Percentiles rank a stretch among this genome's conserved stretches.
These are phyloP conservation scores for Varroa destructor DNA, from an alignment of 1,140 invertebrate species.

Conservation along the genomic window DNA sequence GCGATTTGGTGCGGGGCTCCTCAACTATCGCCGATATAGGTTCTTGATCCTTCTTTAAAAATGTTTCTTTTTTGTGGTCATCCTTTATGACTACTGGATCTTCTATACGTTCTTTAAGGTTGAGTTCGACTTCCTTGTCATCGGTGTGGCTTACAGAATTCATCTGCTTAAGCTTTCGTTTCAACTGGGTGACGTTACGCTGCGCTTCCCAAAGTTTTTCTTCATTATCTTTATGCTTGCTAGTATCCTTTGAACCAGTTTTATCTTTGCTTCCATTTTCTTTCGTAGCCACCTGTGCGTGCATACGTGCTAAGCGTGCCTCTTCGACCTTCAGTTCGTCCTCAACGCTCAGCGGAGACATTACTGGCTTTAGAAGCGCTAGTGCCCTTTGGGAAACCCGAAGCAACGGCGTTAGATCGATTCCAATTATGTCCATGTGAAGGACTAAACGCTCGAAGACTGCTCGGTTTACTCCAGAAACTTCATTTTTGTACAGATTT, in stretches of 20 bases:
- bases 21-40: too few relatives aligned
- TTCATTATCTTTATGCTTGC: neutral
- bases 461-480: conserved; percentile 12
- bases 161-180: conserved; percentile 9
- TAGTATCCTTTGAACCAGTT: neutral
- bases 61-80: too few relatives aligned
- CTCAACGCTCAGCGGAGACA: neutral
- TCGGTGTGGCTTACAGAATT: neutral
- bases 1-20: too few relatives aligned
- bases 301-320: conserved; percentile 9
- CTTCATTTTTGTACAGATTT: conserved; percentile 19
- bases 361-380: conserved; percentile 2
- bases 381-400: neutral
- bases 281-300: neutral
- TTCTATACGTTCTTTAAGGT: conserved; percentile 6
- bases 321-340: conserved; percentile 24
- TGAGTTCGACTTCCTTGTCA: conserved; percentile 6
- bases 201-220: conserved; percentile 25
- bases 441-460: conserved; percentile 22
- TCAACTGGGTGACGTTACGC: conserved; percentile 20
- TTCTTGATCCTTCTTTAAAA: too few relatives aligned
- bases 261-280: neutral
- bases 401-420: conserved; percentile 16
- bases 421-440: conserved; percentile 18
- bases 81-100: neutral